Conservation (phyloP, 2,797 vertebrate genomes). For the Podargus strigoides region DNA sequence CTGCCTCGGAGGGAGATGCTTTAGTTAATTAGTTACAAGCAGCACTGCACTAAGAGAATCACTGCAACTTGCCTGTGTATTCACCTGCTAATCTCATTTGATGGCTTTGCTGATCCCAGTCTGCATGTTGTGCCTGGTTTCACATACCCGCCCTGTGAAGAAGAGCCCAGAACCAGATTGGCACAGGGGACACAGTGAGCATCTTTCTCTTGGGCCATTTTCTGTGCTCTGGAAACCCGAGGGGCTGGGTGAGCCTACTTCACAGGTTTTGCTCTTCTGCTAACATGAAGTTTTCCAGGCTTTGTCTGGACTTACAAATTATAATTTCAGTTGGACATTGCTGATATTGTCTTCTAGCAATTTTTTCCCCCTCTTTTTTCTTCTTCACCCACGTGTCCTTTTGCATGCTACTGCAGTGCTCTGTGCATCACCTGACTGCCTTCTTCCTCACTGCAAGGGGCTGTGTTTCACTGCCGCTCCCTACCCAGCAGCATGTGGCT, state of each 20-base stretch:
- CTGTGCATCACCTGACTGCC: not conserved
- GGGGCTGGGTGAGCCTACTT: not conserved
- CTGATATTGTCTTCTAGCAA: not conserved
- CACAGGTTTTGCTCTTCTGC: not conserved
- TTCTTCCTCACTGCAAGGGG: not conserved
- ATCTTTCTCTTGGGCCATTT: not conserved
- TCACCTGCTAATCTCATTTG: not conserved
- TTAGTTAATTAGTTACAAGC: constrained; percentile 42
- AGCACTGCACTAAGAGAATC: not conserved
- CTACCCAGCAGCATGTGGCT: not conserved
- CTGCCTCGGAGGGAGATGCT: not conserved
- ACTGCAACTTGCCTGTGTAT: not conserved
- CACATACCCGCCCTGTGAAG: not conserved
- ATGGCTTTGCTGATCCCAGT: not conserved
- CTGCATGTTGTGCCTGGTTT: not conserved
- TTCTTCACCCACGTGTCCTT: not conserved
- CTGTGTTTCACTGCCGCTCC: not conserved
- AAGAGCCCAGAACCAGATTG: fast-evolving
- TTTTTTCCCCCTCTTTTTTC: fast-evolving
- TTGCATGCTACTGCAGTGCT: fast-evolving
- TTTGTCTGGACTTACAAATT: not conserved
- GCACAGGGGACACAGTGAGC: fast-evolving
- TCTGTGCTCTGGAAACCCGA: not conserved
- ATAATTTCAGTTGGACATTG: not conserved
- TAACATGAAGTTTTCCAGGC: not conserved